Percentiles rank a stretch among this genome's conserved stretches.
These are phyloP conservation scores for Cotesia chilonis DNA, from an alignment of 1,140 invertebrate species.

Conservation along the genomic window DNA sequence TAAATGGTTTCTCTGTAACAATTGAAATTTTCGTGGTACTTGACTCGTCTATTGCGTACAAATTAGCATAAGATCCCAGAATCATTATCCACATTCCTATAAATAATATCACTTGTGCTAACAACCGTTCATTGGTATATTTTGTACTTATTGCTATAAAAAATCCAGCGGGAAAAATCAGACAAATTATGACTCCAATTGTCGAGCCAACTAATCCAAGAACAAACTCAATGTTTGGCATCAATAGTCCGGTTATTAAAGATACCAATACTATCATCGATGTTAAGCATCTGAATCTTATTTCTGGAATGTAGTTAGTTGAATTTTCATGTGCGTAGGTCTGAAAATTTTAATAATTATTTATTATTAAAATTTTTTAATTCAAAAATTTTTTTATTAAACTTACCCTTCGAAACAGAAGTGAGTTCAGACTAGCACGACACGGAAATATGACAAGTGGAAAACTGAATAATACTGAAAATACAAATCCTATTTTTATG, in stretches of 20 bases:
- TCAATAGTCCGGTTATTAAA: conserved; percentile 77
- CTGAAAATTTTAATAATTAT: conserved; percentile 47
- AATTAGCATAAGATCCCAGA: conserved; percentile 85
- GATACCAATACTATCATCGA: conserved; percentile 79
- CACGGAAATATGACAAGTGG: conserved; percentile 97
- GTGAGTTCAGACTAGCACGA: conserved; percentile 89
- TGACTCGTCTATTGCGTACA: conserved; percentile 77
- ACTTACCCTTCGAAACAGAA: conserved; percentile 84
- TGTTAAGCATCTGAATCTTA: conserved; percentile 82
- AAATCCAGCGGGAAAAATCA: conserved; percentile 87
- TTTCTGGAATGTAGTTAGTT: conserved; percentile 78
- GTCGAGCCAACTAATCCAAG: conserved; percentile 92
- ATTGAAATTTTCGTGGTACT: conserved; percentile 46
- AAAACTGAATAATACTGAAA: conserved; percentile 95
- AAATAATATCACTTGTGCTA: conserved; percentile 79
- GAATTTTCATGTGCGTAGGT: conserved; percentile 67
- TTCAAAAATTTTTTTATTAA: conserved; percentile 19
- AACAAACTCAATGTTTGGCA: conserved; percentile 92
- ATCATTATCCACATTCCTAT: conserved; percentile 84
- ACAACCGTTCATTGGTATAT: conserved; percentile 76
- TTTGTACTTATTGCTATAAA: conserved; percentile 77
- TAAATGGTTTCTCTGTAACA: conserved; percentile 49
- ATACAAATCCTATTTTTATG: conserved; percentile 92
- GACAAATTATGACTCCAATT: conserved; percentile 92
- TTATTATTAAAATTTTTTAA: conserved; percentile 25